Evolutionary conservation across 92 coral and sea anemone genomes (phyloP), one percentile per base, ranked within the genome.

Genomic region (Micromussa lordhowensis): DNA sequence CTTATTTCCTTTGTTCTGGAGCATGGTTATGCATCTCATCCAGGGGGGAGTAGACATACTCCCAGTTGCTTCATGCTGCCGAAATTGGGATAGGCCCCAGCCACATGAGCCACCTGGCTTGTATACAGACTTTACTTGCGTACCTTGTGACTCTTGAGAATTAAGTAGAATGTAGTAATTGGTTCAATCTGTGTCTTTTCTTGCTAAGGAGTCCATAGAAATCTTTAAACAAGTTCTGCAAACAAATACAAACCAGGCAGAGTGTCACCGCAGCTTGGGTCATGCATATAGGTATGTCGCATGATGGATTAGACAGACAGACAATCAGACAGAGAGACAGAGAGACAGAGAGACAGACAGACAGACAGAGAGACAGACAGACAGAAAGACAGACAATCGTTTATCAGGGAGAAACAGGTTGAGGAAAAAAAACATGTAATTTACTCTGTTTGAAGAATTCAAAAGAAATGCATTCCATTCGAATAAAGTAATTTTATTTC

Each of bases 251-350:
- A 95, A 95, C 74, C 59, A 80, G 55, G 96, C 96, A 5, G 96
- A 95, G 75, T 92, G 83, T 35, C 95, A 95, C 82, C 90, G 98
- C 40, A 95, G 96, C 81, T 91, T 95, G 77, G 98, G 98, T 49
- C 96, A 94, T 85, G 98, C 98, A 21, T 94, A 95, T 85, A 93
- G 95, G 95, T 93, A 77, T 55, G 90, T 71, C 48, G 68, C 44
- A 21, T 73, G 49, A 73, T 6, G 4, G 49, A 73, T 34, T 63
- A 77, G 29, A 64, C 38, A 64, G 58, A 68, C 68, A 44, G 51
- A 28, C 48, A 48, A 22, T 71, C 80, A 70, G 78, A 40, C 70
- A 82, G 57, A 68, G 24, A 49, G 68, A 15, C 7, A 12, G 49
- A 70, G 10, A 51, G 80, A 17, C 68, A 82, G 57, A 70, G 28